A percentile compares a stretch with the other conserved stretches of the same genome.
Conservation (phyloP, 2,888 invertebrate genomes). For the Pristionchus mayeri region DNA sequence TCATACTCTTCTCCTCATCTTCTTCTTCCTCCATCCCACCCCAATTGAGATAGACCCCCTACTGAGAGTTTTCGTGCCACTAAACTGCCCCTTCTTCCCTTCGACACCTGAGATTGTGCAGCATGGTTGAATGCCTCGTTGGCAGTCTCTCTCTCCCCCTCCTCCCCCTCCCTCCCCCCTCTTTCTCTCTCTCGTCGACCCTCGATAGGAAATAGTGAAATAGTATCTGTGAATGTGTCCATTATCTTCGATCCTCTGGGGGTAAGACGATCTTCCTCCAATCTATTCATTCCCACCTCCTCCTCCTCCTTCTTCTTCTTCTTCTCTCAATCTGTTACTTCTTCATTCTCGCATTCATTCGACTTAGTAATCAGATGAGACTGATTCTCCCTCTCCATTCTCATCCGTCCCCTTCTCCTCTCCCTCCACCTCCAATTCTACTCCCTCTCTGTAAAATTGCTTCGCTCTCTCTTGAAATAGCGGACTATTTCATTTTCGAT, state of each 20-base stretch:
- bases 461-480: constrained; percentile 42
- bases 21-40: not conserved
- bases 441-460: constrained; percentile 49
- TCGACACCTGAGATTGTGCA: constrained; percentile 31
- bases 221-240: not conserved
- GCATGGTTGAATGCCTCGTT: constrained; percentile 18
- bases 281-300: not conserved
- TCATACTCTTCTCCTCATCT: not conserved
- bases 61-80: not conserved
- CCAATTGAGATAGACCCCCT: constrained; percentile 38
- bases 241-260: constrained; percentile 6
- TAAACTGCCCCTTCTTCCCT: not conserved
- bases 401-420: not conserved
- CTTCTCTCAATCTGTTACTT: not conserved
- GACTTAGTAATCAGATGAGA: not conserved
- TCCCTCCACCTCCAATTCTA: constrained; percentile 39
- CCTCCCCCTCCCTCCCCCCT: too few species aligned
- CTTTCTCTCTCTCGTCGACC: not conserved
- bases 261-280: not conserved
- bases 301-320: too few species aligned
- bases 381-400: not conserved
- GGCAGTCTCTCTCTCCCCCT: not conserved
- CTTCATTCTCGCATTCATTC: constrained; percentile 50
- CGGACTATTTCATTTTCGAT: constrained; percentile 36
- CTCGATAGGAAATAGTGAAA: not conserved